Evolutionary conservation across 2,888 invertebrate genomes (phyloP), one percentile per base, ranked within the genome.

Genomic region (Sinentomon sp.): DNA sequence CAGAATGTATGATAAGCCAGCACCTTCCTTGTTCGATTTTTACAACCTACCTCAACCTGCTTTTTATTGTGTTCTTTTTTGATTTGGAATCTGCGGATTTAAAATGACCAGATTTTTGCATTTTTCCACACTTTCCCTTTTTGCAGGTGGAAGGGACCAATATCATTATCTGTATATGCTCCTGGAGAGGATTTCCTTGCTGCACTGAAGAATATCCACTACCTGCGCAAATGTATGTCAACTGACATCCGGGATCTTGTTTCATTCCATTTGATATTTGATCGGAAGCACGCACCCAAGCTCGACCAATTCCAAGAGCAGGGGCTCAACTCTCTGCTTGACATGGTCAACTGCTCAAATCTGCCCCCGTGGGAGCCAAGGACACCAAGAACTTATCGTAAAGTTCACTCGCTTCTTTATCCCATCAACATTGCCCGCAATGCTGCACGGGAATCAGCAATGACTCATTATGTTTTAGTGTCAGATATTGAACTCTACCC

Each of bases 401-500:
- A 65, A 31, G 65, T 69, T 45, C 76, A 76, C 51, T 74, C 70
- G 46, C 59, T 83, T 7, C 54, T 78, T 16, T 85, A 85, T 51
- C 83, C 83, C 3, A 76, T 85, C 35, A 85, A 85, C 53, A 76
- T 82, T 7, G 82, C 77, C 0, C 61, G 83, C 19, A 83, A 83
- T 52, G 63, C 82, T n/a, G 83, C 83, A 1, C 61, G 83, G 28
- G 76, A 77, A 45, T 63, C 68, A 19, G 73, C 80, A 1, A 61
- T 70, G 27, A 82, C 83, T 1, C 68, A 76, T 50, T 83, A 65
- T 51, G 63, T 83, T 24, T 61, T 83, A 34, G 69, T 80, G 17
- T 78, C 78, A 32, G 83, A 85, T 51, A 78, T 83, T 45, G 83
- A 85, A 53, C 62, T 85, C 35, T 83, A 83, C 53, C 83, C 83